These are phyloP conservation scores for Sebastiscus tertius DNA, from an alignment of 2,797 vertebrate species.

Conservation along the genomic window DNA sequence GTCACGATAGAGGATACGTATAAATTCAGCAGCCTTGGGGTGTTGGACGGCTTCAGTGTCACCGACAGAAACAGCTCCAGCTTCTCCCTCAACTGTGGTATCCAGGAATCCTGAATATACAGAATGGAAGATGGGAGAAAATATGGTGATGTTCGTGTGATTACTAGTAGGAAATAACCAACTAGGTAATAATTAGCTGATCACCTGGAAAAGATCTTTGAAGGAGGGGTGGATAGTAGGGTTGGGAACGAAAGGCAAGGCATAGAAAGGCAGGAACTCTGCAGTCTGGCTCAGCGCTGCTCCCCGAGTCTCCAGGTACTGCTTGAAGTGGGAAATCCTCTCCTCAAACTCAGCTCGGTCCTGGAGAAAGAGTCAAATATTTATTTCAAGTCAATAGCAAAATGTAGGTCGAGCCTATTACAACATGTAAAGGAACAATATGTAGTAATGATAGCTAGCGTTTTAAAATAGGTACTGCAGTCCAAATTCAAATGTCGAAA, in stretches of 20 bases:
- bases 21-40: constrained; percentile 88
- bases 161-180: neutral
- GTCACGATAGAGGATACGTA: constrained; percentile 91
- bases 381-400: neutral
- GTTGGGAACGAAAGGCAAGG: constrained; percentile 94
- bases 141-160: neutral
- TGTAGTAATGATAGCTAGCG: no score
- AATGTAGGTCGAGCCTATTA: neutral
- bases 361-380: constrained; percentile 70
- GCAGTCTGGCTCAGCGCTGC: constrained; percentile 91
- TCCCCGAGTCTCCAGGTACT: constrained; percentile 93
- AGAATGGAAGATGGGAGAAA: constrained; percentile 31
- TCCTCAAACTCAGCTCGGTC: constrained; percentile 87
- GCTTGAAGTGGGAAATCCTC: constrained; percentile 88
- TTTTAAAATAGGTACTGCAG: no score
- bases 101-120: constrained; percentile 90
- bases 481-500: no score
- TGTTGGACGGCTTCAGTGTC: constrained; percentile 85
- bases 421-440: neutral
- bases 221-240: constrained; percentile 92
- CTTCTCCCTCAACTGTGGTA: constrained; percentile 86
- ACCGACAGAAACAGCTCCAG: constrained; percentile 88
- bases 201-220: constrained; percentile 93
- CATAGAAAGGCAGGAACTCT: constrained; percentile 95
- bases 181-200: neutral